These are phyloP conservation scores for Malthinus seriepunctatus DNA, from an alignment of 2,888 invertebrate genomes.

Conservation along the genomic window DNA sequence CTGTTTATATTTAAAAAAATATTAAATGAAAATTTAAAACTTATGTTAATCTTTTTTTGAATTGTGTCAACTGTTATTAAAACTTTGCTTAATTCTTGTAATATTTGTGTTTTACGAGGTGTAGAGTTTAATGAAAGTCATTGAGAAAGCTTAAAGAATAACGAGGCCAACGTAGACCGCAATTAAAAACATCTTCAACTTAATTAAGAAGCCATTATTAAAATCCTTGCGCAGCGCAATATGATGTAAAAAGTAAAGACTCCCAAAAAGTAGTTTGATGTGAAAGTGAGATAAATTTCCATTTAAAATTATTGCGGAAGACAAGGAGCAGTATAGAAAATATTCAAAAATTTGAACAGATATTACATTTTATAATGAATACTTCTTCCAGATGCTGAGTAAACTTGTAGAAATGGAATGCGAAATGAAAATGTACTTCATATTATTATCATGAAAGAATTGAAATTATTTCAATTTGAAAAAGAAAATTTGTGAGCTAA, in stretches of 20 bases:
- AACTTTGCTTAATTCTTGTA: conserved; percentile 31
- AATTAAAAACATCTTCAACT: conserved; percentile 56
- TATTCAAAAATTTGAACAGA: conserved; percentile 46
- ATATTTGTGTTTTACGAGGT: conserved; percentile 54
- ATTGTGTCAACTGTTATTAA: conserved; percentile 5
- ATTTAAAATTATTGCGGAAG: conserved; percentile 38
- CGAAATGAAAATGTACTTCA: conserved; percentile 24
- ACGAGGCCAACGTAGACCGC: conserved; percentile 49
- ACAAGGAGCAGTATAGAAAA: conserved; percentile 46
- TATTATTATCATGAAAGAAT: not conserved
- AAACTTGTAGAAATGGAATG: conserved; percentile 23
- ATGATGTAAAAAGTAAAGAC: conserved; percentile 43
- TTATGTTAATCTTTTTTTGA: no score
- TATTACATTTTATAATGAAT: conserved; percentile 53
- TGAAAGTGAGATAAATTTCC: conserved; percentile 19
- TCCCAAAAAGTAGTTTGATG: conserved; percentile 22
- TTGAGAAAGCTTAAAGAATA: conserved; percentile 49
- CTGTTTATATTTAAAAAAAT: no score
- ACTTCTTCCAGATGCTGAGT: conserved; percentile 44
- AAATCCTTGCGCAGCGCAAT: conserved; percentile 48
- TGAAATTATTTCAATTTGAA: no score
- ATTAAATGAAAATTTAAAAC: no score
- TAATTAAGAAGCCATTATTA: conserved; percentile 56
- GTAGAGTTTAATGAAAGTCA: conserved; percentile 53
- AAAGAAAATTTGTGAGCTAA: no score